Evolutionary conservation across 2,113 vertebrate genomes (phyloP).

Genomic region (Heteronetta atricapilla): DNA sequence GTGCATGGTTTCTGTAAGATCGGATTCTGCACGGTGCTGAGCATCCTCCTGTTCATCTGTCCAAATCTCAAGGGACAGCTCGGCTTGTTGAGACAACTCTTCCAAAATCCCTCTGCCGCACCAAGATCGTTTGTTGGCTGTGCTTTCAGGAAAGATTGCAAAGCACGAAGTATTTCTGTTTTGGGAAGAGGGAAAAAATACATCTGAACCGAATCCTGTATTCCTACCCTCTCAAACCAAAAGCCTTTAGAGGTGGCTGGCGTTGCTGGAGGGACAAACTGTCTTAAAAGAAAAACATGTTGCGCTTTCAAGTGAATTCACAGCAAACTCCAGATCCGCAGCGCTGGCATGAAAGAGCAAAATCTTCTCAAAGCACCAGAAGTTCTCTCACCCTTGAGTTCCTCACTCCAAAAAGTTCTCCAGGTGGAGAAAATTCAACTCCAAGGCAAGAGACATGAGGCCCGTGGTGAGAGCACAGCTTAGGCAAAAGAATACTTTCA

Average conservation of each 20-base stretch:
- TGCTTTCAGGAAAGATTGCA: not conserved
- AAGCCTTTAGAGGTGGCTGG: not conserved
- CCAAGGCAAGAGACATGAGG: fast-evolving
- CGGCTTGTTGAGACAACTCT: not conserved
- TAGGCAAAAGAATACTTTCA: not conserved
- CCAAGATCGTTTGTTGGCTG: not conserved
- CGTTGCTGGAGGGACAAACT: not conserved
- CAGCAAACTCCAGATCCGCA: not conserved
- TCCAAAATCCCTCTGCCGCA: not conserved
- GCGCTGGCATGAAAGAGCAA: not conserved
- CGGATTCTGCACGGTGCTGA: not conserved
- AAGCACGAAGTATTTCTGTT: not conserved
- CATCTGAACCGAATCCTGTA: not conserved
- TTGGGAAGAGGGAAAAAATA: not conserved
- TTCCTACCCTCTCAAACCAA: not conserved
- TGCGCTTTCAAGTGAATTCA: not conserved
- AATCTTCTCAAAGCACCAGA: fast-evolving
- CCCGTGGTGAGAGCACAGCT: fast-evolving
- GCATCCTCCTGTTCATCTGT: not conserved
- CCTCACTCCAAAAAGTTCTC: not conserved
- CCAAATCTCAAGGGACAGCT: fast-evolving
- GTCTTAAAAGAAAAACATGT: not conserved
- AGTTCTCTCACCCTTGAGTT: not conserved
- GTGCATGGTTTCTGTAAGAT: fast-evolving
- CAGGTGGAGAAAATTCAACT: not conserved